Evolutionary conservation across 2,888 invertebrate species (phyloP).

Genomic region (Eupithecia insigniata): DNA sequence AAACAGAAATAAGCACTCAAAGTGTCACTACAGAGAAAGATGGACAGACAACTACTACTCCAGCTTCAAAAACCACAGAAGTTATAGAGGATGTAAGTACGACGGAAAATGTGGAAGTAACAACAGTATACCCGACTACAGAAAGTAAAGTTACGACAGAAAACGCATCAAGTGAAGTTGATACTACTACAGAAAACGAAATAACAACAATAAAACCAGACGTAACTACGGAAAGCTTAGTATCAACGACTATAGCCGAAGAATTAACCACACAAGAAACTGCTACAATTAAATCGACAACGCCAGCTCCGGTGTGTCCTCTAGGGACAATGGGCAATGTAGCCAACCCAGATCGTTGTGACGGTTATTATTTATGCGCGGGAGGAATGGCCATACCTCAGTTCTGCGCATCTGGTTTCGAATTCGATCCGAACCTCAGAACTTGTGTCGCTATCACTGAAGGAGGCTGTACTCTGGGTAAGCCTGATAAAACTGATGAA

Average conservation of each 20-base stretch:
- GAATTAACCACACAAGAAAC: conserved; percentile 16
- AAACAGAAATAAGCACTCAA: background rate
- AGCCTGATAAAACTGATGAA: background rate
- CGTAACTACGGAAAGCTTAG: conserved; percentile 17
- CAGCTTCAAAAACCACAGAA: conserved; percentile 12
- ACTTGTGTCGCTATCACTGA: conserved; percentile 46
- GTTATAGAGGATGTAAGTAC: background rate
- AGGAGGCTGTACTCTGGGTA: conserved; percentile 35
- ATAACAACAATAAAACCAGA: conserved; percentile 2
- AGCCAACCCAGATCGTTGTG: conserved; percentile 39
- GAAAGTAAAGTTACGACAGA: conserved; percentile 1
- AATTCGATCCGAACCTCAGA: conserved; percentile 46
- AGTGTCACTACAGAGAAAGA: background rate
- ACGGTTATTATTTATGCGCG: conserved; percentile 47
- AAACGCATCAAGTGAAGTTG: background rate
- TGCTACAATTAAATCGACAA: conserved; percentile 20
- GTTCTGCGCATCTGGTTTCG: conserved; percentile 48
- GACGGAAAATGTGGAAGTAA: background rate
- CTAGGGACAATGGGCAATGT: conserved; percentile 37
- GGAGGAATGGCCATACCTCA: conserved; percentile 39
- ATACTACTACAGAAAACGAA: conserved; percentile 15
- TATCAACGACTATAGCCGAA: background rate
- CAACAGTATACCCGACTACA: background rate
- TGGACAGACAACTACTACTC: background rate
- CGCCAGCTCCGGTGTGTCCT: conserved; percentile 32